Evolutionary conservation across 2,113 vertebrate genomes (phyloP), one percentile per base, ranked within the genome.

Genomic region (Pimephales promelas): DNA sequence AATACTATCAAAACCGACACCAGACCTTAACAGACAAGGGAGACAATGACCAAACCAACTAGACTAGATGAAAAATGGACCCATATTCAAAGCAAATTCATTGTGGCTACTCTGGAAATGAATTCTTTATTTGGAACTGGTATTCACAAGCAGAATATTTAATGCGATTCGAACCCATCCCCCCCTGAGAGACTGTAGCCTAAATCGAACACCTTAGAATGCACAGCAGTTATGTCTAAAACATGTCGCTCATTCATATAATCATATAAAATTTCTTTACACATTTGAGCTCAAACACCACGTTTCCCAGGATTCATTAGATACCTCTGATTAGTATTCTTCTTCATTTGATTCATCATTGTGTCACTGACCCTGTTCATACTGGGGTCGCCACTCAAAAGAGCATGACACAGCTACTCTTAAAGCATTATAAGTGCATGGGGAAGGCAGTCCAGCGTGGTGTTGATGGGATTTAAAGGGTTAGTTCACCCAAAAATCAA

Each of bases 171-270:
- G 79, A 88, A 88, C 87, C 84, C 87, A 88, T n/a, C 74, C 79
- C 84, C 87, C 86, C 87, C 85, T 84, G 79, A 86, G 87, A 88
- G 87, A 88, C 87, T 88, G 83, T 85, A 86, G 87, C 87, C 87
- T 88, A 88, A 88, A 88, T 88, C 85, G 85, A 88, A 79, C 85
- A 78, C 88, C 82, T 85, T 87, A 84, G 85, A 85, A 75, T 56
- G 75, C 77, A 82, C 79, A 28, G 82, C 81, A 40, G 36, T 7
- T 9, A 40, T 9, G 36, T 40, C 36, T 7, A 40, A 40, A 40
- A 40, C 36, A 9, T 9, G 36, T 40, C 36, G 36, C 36, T 40
- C 36, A 40, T 40, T 40, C 7, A 40, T 40, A 9, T 40, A 40
- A 40, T 40, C 36, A 40, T 40, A 40, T 40, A 9, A 1, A 40